These are phyloP conservation scores for Mormyrops attenuatus DNA, from an alignment of 2,797 vertebrate species.

Conservation along the genomic window DNA sequence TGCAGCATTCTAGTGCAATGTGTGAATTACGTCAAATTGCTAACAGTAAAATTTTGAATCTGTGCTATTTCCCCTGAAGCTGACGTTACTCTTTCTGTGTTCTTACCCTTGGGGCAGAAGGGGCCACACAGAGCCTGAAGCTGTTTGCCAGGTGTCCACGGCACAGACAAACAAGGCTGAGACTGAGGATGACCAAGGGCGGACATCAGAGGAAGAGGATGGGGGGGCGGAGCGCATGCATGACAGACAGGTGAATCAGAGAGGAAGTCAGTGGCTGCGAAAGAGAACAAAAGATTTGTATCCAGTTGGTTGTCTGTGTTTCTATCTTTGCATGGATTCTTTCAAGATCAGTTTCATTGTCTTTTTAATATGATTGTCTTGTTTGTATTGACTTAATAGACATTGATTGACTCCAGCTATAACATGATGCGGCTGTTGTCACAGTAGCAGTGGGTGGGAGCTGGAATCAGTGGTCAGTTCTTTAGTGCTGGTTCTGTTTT, in stretches of 20 bases:
- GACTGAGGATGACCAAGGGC: constrained; percentile 81
- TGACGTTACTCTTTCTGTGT: not conserved
- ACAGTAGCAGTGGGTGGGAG: not conserved
- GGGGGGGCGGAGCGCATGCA: constrained; percentile 60
- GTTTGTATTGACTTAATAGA: not conserved
- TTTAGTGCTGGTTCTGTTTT: not conserved
- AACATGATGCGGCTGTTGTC: not conserved
- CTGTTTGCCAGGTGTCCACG: constrained; percentile 64
- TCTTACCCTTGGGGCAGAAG: constrained; percentile 48
- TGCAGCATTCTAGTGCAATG: not conserved
- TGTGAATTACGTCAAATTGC: not conserved
- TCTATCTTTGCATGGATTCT: not conserved
- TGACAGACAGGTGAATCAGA: constrained; percentile 68
- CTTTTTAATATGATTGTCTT: not conserved
- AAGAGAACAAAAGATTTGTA: not conserved
- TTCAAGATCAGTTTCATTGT: not conserved
- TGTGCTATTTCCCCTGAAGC: not conserved
- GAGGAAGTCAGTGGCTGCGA: not conserved
- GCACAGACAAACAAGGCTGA: constrained; percentile 47
- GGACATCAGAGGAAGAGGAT: constrained; percentile 88
- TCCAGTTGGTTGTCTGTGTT: not conserved
- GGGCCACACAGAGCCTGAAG: constrained; percentile 91
- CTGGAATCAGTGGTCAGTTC: not conserved
- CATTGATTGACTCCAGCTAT: not conserved
- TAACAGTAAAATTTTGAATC: not conserved